These are phyloP conservation scores for Argopecten irradians DNA, from an alignment of 1,140 invertebrate genomes.

Conservation along the genomic window DNA sequence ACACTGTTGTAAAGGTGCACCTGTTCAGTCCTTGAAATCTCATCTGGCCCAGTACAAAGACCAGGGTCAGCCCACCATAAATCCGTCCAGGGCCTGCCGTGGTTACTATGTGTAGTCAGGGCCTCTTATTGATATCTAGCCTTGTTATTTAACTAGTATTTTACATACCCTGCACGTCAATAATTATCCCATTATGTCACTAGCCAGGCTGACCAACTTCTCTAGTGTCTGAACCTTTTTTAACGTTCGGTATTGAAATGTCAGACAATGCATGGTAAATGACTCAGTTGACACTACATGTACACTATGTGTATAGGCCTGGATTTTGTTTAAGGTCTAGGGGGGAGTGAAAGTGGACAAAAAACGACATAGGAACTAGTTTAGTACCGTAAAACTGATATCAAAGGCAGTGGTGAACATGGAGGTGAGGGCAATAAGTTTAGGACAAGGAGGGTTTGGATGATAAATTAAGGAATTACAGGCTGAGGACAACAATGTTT, in stretches of 20 bases:
- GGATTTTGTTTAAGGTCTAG: neutral
- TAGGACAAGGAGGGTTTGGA: neutral
- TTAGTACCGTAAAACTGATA: no score
- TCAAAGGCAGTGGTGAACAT: no score
- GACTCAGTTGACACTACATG: neutral
- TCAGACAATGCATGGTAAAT: slow-evolving; percentile 2
- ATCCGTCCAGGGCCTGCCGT: neutral
- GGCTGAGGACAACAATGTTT: no score
- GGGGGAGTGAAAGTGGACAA: neutral
- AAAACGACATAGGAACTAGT: no score
- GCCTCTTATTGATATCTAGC: neutral
- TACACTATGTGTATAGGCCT: neutral
- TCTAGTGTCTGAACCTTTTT: neutral
- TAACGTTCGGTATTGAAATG: neutral
- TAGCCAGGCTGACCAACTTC: slow-evolving; percentile 13
- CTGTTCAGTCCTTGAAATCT: slow-evolving; percentile 1
- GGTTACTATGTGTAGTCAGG: neutral
- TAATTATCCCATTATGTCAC: slow-evolving; percentile 8
- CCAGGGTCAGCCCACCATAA: neutral
- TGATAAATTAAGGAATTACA: no score
- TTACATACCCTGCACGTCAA: neutral
- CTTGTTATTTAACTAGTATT: neutral
- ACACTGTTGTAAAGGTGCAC: neutral
- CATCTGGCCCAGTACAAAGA: slow-evolving; percentile 2
- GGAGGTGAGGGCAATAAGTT: neutral